Percentiles rank a stretch among this genome's conserved stretches.
Conservation (phyloP, 2,113 vertebrate species). For the Parotia lawesii region DNA sequence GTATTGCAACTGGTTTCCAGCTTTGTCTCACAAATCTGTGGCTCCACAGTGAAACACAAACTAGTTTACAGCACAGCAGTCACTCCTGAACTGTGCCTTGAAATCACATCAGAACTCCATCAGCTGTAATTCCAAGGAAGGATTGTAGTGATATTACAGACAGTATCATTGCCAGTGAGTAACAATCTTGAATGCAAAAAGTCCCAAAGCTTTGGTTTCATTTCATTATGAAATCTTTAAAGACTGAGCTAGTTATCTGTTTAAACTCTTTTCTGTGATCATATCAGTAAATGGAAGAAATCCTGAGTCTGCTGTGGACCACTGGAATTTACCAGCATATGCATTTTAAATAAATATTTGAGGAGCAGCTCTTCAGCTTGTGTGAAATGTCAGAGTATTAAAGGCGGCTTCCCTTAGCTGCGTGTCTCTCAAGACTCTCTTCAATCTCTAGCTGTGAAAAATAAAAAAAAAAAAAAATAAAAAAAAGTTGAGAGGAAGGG, state of each 20-base stretch:
- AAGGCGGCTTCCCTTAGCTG: not conserved
- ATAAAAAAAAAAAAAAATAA: not conserved
- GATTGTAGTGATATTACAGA: fast-evolving
- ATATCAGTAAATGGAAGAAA: not conserved
- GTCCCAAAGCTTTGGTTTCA: not conserved
- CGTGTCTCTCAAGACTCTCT: not conserved
- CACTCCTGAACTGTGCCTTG: not conserved
- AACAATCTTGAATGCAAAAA: not conserved
- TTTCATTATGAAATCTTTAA: not conserved
- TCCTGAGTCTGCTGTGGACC: not conserved
- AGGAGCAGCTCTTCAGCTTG: not conserved
- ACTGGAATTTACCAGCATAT: not conserved
- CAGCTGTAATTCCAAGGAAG: not conserved
- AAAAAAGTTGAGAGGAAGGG: not conserved
- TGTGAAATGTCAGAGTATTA: not conserved
- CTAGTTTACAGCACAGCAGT: not conserved
- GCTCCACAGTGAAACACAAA: not conserved
- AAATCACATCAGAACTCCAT: not conserved
- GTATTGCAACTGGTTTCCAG: not conserved
- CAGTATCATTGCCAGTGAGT: not conserved
- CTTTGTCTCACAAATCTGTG: not conserved
- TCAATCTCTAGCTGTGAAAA: not conserved
- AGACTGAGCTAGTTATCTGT: not conserved
- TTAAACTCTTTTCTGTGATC: not conserved
- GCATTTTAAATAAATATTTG: not conserved